phyloP scores from a whole-genome alignment of 64 coral and sea anemone species.

The Stylophora pistillata region DNA sequence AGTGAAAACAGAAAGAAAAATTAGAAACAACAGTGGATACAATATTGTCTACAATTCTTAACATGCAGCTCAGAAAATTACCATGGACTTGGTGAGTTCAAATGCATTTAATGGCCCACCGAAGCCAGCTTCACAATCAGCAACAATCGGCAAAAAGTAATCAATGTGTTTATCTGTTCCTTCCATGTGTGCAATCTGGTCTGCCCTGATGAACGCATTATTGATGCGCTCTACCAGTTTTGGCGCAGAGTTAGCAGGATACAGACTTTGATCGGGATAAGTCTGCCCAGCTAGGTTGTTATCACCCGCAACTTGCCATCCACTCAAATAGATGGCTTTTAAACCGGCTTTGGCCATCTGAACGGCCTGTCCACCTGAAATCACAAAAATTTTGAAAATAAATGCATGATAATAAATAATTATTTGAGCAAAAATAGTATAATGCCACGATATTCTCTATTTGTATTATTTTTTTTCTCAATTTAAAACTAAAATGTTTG shows the following conservation, averaged over 20 bases:
- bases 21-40: background rate
- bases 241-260: constrained; percentile 93
- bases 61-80: background rate
- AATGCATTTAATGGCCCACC: constrained; percentile 98
- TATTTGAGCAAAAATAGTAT: too few relatives aligned
- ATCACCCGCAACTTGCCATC: constrained; percentile 99
- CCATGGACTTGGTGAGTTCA: constrained; percentile 96
- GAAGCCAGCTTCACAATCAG: constrained; percentile 98
- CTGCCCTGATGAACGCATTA: constrained; percentile 90
- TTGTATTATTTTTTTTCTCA: too few relatives aligned
- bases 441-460: too few relatives aligned
- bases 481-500: too few relatives aligned
- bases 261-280: constrained; percentile 96
- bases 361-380: constrained; percentile 89
- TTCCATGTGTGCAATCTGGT: constrained; percentile 97
- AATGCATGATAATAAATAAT: background rate
- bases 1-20: too few relatives aligned
- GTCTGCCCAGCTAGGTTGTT: constrained; percentile 92
- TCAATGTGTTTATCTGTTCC: constrained; percentile 62
- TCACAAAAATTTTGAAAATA: background rate
- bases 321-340: constrained; percentile 97
- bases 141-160: constrained; percentile 91
- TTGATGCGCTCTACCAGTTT: constrained; percentile 98
- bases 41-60: background rate
- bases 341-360: constrained; percentile 98